Evolutionary conservation across 2,888 invertebrate genomes (phyloP).

Genomic region (Leptopilina myrica): DNA sequence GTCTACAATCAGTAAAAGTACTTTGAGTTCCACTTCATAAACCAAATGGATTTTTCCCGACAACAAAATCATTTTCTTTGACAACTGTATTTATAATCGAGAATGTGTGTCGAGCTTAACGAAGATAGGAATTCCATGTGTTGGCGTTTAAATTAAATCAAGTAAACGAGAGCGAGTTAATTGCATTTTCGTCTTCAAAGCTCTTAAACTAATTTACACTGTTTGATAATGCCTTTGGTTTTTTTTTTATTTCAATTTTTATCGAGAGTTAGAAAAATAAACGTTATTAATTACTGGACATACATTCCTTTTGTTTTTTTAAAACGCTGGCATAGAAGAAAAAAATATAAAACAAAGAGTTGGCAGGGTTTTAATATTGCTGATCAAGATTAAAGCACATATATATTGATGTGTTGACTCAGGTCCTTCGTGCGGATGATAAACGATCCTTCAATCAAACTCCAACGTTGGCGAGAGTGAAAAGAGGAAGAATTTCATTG

Average conservation of each 20-base stretch:
- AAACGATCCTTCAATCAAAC: neutral
- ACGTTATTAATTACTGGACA: no score
- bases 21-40: no score
- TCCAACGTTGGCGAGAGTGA: neutral
- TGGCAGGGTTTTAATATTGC: neutral
- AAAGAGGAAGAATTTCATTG: conserved; percentile 3
- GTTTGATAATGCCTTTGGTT: conserved; percentile 47
- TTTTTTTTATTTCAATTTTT: no score
- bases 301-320: no score
- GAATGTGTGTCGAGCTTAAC: neutral
- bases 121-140: neutral
- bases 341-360: neutral
- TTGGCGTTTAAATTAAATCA: neutral
- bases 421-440: neutral
- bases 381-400: neutral
- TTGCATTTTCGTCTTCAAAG: conserved; percentile 71
- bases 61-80: no score
- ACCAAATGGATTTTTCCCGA: no score
- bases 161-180: conserved; percentile 68
- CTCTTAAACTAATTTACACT: conserved; percentile 57
- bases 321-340: no score
- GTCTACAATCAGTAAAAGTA: no score
- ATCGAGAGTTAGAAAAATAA: no score
- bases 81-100: neutral
- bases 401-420: neutral